Conservation (phyloP, 2,797 vertebrate genomes). For the Sebastes iracundus region DNA sequence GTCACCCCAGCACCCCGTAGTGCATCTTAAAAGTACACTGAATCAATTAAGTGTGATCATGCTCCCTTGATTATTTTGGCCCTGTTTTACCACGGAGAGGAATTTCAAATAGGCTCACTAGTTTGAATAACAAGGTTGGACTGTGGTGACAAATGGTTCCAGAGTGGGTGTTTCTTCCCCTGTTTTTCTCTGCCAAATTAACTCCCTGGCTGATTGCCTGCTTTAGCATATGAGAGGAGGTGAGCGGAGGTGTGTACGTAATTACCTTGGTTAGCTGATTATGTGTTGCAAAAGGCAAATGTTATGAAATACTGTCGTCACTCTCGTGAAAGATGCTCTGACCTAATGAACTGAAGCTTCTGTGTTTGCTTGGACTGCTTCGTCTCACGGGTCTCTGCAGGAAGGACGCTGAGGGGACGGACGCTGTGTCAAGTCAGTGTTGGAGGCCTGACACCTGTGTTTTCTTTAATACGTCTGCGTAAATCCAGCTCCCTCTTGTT, state of each 20-base stretch:
- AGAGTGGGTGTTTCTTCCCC: slow-evolving; percentile 76
- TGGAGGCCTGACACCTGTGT: slow-evolving; percentile 75
- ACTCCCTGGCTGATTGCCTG: slow-evolving; percentile 81
- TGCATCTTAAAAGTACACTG: slow-evolving; percentile 85
- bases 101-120: slow-evolving; percentile 82
- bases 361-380: slow-evolving; percentile 2
- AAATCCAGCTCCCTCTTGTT: slow-evolving; percentile 75
- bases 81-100: slow-evolving; percentile 81
- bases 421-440: slow-evolving; percentile 18
- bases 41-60: slow-evolving; percentile 86
- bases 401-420: slow-evolving; percentile 13
- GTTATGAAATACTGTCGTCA: slow-evolving; percentile 67
- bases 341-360: slow-evolving; percentile 27
- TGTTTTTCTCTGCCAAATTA: slow-evolving; percentile 76
- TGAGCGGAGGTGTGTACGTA: slow-evolving; percentile 76
- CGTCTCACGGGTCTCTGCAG: not conserved
- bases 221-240: slow-evolving; percentile 79
- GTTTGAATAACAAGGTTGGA: slow-evolving; percentile 82
- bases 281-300: slow-evolving; percentile 66
- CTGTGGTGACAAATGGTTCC: slow-evolving; percentile 80
- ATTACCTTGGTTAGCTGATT: slow-evolving; percentile 74
- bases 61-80: slow-evolving; percentile 86
- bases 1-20: slow-evolving; percentile 85
- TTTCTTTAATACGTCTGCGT: slow-evolving; percentile 71
- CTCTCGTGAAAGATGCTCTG: slow-evolving; percentile 17